Base-by-base conservation (phyloP, 2,113 vertebrate genomes). In the Monopterus albus region DNA sequence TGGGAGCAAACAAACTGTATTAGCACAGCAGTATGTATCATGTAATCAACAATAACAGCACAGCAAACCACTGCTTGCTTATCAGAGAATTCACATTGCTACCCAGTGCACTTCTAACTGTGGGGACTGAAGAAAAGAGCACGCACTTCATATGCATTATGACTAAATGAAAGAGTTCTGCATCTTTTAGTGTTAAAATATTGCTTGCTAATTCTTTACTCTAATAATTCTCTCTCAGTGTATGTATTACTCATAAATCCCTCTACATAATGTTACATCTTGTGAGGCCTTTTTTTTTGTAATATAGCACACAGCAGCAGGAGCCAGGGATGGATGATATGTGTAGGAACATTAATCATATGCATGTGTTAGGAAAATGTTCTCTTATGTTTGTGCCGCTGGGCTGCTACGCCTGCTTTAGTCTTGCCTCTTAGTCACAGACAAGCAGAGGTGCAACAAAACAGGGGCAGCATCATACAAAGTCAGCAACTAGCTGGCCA, bases 11-110 rank as follows among this genome's bases (percentile, higher is more conserved):
- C 84, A 90, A 88, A 87, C 60, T 68, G 42, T 68, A 83, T 69
- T 60, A 85, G 63, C 73, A 68, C 72, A 82, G 83, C 76, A 75
- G 77, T 51, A 42, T 56, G 66, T 85, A 91, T 89, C 83, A 85
- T 72, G 62, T 66, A 78, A 88, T 91, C 86, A 90, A 84, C 88
- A 89, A 90, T 91, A 91, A 72, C 75, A 75, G 73, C 74, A 69
- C 31, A 40, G 39, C 57, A 73, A 79, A 87, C 61, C 47, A 72
- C 39, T 52, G 52, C 66, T 81, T 82, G 68, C 69, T 85, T 87
- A 90, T 91, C 84, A 68, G 82, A 83, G 84, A 86, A 83, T 85
- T 86, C 61, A 78, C 42, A 79, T 73, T 78, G 46, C 55, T 73
- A 50, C 12, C 52, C 31, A 47, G 25, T 15, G 6, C 42, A 68